These are phyloP conservation scores for Parapsyche elsis DNA, from an alignment of 1,140 invertebrate genomes.

Conservation along the genomic window DNA sequence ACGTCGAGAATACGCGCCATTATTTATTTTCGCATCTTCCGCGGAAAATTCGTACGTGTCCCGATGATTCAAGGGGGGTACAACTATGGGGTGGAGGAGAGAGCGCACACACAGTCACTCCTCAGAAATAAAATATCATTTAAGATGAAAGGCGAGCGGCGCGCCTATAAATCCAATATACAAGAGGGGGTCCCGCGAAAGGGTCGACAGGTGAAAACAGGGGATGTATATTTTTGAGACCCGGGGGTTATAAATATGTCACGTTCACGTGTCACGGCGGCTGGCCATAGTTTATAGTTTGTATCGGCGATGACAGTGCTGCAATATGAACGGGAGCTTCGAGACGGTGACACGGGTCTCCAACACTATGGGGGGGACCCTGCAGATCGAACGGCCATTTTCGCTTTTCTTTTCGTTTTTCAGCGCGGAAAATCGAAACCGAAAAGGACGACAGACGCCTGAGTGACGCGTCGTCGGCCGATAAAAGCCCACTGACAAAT, in stretches of 20 bases:
- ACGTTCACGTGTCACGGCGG: slow-evolving; percentile 36
- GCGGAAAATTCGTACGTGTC: no score
- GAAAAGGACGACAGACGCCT: no score
- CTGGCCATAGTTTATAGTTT: slow-evolving; percentile 32
- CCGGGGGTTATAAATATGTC: slow-evolving; percentile 42
- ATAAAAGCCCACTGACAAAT: slow-evolving; percentile 19
- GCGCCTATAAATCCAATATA: slow-evolving; percentile 29
- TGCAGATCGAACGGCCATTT: no score
- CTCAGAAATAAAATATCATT: slow-evolving; percentile 30
- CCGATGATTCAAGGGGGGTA: no score
- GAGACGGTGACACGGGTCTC: no score
- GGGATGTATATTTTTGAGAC: slow-evolving; percentile 39
- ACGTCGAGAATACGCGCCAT: no score
- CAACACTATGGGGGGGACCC: no score
- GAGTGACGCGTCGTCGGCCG: neutral
- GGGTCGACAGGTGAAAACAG: slow-evolving; percentile 33
- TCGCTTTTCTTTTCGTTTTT: no score
- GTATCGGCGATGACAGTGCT: slow-evolving; percentile 11
- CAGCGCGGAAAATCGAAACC: no score
- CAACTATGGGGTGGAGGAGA: no score
- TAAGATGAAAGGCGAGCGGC: slow-evolving; percentile 14
- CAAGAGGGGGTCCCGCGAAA: slow-evolving; percentile 8
- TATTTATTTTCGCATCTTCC: no score
- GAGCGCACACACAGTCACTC: no score
- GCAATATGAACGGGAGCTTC: neutral